phyloP scores from a whole-genome alignment of 2,113 vertebrate genomes.

The Trichechus manatus region DNA sequence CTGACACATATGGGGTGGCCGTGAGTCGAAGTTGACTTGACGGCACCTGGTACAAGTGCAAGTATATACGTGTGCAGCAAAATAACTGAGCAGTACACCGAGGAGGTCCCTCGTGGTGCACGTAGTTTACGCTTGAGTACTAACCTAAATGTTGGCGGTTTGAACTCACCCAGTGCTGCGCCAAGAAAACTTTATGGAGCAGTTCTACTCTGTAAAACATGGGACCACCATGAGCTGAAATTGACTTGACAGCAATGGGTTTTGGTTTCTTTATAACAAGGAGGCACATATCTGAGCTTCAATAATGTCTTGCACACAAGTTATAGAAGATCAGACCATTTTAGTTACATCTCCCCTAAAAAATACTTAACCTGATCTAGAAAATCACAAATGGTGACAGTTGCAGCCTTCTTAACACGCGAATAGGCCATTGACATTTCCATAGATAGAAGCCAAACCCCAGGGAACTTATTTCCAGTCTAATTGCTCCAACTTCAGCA shows the following conservation, averaged over 20 bases:
- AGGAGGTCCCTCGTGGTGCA: neutral
- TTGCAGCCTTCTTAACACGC: slow-evolving; percentile 30
- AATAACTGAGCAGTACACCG: neutral
- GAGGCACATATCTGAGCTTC: rapidly evolving
- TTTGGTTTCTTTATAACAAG: neutral
- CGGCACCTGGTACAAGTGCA: too few species aligned
- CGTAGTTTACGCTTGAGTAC: neutral
- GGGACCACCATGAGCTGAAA: neutral
- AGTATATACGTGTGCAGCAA: too few species aligned
- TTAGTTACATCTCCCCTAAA: slow-evolving; percentile 18
- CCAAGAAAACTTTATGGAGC: neutral
- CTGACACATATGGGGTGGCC: too few species aligned
- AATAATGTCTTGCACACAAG: neutral
- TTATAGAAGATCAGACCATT: neutral
- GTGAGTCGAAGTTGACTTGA: too few species aligned
- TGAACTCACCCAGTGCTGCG: neutral
- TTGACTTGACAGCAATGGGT: neutral
- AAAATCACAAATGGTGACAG: slow-evolving; percentile 57
- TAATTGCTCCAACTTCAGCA: neutral
- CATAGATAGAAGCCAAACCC: slow-evolving; percentile 52
- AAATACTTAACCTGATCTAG: slow-evolving; percentile 41
- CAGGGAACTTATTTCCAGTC: slow-evolving; percentile 52
- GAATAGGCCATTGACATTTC: slow-evolving; percentile 67
- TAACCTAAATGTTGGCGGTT: neutral
- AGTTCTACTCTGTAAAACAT: neutral